Evolutionary conservation across 1,140 invertebrate genomes (phyloP).

Genomic region (Chymomyza costata): DNA sequence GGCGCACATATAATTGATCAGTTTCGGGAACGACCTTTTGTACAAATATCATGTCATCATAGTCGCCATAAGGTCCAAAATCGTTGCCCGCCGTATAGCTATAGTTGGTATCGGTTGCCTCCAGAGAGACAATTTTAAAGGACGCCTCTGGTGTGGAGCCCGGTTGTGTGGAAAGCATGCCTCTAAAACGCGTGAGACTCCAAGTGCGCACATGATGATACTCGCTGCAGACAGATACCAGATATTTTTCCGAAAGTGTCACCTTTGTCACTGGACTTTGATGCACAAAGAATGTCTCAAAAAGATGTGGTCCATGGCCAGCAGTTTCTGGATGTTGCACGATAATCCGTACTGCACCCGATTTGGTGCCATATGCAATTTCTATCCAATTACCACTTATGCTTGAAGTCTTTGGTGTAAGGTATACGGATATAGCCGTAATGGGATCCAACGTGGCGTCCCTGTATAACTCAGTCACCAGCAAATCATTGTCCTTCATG

Average conservation of each 20-base stretch:
- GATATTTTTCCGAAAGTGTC: conserved; percentile 95
- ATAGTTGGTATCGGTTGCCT: conserved; percentile 84
- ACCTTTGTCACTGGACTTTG: conserved; percentile 96
- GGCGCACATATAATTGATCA: conserved; percentile 93
- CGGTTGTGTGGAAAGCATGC: conserved; percentile 98
- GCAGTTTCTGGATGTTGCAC: conserved; percentile 99
- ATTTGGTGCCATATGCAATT: conserved; percentile 98
- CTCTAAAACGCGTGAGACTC: conserved; percentile 95
- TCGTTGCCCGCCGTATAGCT: conserved; percentile 87
- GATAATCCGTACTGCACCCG: conserved; percentile 95
- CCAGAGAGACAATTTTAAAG: conserved; percentile 85
- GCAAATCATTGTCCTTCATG: conserved; percentile 99
- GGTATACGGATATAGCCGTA: conserved; percentile 98
- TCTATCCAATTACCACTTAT: conserved; percentile 99
- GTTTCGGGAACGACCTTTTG: conserved; percentile 98
- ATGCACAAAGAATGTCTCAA: conserved; percentile 99
- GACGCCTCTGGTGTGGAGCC: conserved; percentile 96
- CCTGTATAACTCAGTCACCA: conserved; percentile 97
- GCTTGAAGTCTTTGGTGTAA: conserved; percentile 96
- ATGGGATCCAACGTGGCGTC: conserved; percentile 96
- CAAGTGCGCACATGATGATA: conserved; percentile 98
- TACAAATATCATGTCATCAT: conserved; percentile 98
- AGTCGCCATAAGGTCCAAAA: conserved; percentile 96
- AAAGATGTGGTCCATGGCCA: conserved; percentile 96
- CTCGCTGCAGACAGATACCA: conserved; percentile 97